Evolutionary conservation across 2,113 vertebrate genomes (phyloP).

Genomic region (Zosterops pallidus): DNA sequence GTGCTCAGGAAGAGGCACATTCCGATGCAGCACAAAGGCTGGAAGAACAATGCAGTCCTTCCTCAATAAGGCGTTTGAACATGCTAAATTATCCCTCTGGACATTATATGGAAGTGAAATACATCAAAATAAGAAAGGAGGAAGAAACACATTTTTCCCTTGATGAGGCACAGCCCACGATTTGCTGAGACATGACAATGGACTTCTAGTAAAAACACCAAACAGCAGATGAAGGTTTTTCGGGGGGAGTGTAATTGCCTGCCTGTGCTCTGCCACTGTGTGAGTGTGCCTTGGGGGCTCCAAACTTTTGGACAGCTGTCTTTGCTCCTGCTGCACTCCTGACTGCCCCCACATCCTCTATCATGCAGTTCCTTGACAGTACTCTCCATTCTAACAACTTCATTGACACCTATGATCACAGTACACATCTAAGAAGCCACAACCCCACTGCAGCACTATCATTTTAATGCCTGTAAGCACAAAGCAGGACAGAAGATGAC

Average conservation of each 20-base stretch:
- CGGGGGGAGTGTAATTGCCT: not conserved
- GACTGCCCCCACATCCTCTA: not conserved
- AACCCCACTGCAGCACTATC: not conserved
- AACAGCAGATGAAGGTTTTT: not conserved
- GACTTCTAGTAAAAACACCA: slow-evolving; percentile 10
- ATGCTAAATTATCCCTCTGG: slow-evolving; percentile 61
- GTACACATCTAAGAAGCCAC: not conserved
- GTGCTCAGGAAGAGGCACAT: slow-evolving; percentile 45
- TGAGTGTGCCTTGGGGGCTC: not conserved
- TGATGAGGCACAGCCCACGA: not conserved
- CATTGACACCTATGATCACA: not conserved
- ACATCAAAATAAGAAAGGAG: slow-evolving; percentile 61
- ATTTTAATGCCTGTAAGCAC: not conserved
- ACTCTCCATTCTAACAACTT: not conserved
- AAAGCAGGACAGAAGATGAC: not conserved
- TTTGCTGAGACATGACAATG: slow-evolving; percentile 35
- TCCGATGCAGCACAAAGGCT: not conserved
- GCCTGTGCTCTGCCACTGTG: not conserved
- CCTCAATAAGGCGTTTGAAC: slow-evolving; percentile 60
- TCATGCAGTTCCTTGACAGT: not conserved
- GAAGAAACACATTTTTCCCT: slow-evolving; percentile 64
- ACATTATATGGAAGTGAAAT: slow-evolving; percentile 64
- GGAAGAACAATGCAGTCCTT: slow-evolving; percentile 54
- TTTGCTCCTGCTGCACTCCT: not conserved
- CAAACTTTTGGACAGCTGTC: not conserved